Evolutionary conservation across 2,888 invertebrate genomes (phyloP), one percentile per base, ranked within the genome.

Genomic region (Oxycera nigricornis): DNA sequence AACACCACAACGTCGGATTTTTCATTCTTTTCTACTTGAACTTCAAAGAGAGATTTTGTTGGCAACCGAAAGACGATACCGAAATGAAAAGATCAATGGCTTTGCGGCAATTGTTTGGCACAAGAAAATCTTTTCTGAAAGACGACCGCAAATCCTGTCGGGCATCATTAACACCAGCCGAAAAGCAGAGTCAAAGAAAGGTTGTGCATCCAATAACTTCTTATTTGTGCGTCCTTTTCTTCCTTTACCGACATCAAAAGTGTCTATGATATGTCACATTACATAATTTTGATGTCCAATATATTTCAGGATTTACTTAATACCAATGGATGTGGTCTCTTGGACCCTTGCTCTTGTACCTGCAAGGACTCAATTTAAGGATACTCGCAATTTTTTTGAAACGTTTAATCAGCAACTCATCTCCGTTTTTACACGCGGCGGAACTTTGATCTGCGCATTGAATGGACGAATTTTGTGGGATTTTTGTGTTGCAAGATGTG

Each of bases 71-170:
- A 70, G 26, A 50, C 46, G 50, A 24, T 14, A 20, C 70, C 70
- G 70, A 70, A 70, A 70, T 70, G 31, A 70, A 70, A 70, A 55
- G 55, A 70, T 70, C 70, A 70, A 70, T 70, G 24, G 22, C 52
- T 30, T 70, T 70, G 52, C 55, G 70, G 55, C 52, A 46, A 70
- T 70, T 70, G 70, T 70, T 70, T 62, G 62, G 52, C 55, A 52
- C 28, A 4, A 52, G 6, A 17, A 68, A 68, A 68, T n/a, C 11
- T 20, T 31, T 26, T 20, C 20, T 7, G 30, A 14, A 76, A 80
- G 79, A 78, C 80, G 78, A 80, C 80, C 79, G 77, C 73, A 79
- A 80, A 80, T 80, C 77, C 81, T 81, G 80, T 81, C 79, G 80
- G 78, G 80, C 80, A 81, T 81, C 81, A 81, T 81, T 81, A 80